Evolutionary conservation across 2,113 vertebrate genomes (phyloP), one percentile per base, ranked within the genome.

Genomic region (Phalacrocorax aristotelis): DNA sequence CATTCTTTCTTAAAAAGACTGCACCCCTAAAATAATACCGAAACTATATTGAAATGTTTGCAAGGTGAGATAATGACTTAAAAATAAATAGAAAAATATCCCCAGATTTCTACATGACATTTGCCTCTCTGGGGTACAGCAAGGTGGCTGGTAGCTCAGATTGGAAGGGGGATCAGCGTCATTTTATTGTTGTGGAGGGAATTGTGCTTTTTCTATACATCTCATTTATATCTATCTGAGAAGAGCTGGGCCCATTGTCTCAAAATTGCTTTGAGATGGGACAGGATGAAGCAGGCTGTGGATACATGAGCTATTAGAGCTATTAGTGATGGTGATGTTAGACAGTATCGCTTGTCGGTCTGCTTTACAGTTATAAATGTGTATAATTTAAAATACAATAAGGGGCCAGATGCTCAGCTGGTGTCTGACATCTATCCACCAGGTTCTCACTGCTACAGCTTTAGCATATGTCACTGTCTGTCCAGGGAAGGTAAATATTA

Each of bases 291-390:
- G 86, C 90, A 95, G 55, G 54, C 84, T 82, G 74, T 17, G 34
- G 92, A 95, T 96, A 61, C 64, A 96, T 96, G 92, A 97, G 91
- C 93, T 95, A 89, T 95, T 90, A 82, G 71, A 93, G 91, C 86
- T 95, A 96, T 96, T 94, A 95, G 94, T 77, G 87, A 88, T 97
- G 91, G 7, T 38, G 71, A 61, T 95, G 89, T 95, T 97, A 95
- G 95, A 95, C 92, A 94, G 60, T 86, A 89, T 97, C 75, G 10
- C 91, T 84, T 90, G 90, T 93, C 62, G 61, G 88, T 96, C 91
- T 96, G 92, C 91, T 96, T 94, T 97, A 92, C 92, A 89, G 94
- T 96, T 96, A 94, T 95, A 97, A 98, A 97, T 92, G 96, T 96
- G 77, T 65, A 87, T 95, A 46, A 93, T 97, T 97, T 96, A 91